A percentile compares a stretch with the other conserved stretches of the same genome.
Conservation (phyloP, 2,888 invertebrate genomes). For the Hipparchia semele region DNA sequence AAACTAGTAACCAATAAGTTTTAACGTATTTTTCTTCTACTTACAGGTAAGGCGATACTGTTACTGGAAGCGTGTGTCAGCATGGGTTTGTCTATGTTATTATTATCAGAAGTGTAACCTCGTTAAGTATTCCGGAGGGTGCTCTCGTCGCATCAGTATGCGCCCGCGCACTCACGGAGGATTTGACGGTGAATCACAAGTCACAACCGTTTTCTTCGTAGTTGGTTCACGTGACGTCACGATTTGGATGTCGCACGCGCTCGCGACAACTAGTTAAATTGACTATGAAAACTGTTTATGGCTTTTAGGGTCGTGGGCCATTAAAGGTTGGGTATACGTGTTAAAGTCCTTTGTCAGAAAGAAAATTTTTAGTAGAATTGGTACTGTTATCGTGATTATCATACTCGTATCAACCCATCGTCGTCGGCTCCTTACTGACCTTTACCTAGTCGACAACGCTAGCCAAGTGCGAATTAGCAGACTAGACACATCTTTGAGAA, state of each 20-base stretch:
- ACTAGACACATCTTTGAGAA: no score
- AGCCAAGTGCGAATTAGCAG: no score
- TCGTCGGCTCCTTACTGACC: no score
- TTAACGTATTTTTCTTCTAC: conserved; percentile 44
- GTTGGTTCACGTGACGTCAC: conserved; percentile 72
- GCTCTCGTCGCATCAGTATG: conserved; percentile 68
- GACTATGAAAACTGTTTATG: conserved; percentile 7
- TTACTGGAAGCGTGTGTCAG: conserved; percentile 51
- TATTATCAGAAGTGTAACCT: conserved; percentile 61
- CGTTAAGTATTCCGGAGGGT: conserved; percentile 66
- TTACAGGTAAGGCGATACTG: conserved; percentile 57
- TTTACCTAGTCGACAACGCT: no score
- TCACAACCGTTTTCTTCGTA: conserved; percentile 68
- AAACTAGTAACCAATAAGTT: neutral
- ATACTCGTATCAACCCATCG: no score
- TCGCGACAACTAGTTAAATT: conserved; percentile 24
- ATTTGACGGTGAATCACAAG: conserved; percentile 76
- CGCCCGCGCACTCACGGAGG: conserved; percentile 74
- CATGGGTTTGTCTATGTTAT: conserved; percentile 45
- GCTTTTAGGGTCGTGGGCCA: conserved; percentile 8
- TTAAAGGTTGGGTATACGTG: neutral
- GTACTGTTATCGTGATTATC: no score
- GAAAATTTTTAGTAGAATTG: no score
- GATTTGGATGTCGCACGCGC: conserved; percentile 74
- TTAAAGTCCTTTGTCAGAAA: neutral